These are phyloP conservation scores for Coturnix japonica DNA, from an alignment of 2,113 vertebrate species.

Conservation along the genomic window DNA sequence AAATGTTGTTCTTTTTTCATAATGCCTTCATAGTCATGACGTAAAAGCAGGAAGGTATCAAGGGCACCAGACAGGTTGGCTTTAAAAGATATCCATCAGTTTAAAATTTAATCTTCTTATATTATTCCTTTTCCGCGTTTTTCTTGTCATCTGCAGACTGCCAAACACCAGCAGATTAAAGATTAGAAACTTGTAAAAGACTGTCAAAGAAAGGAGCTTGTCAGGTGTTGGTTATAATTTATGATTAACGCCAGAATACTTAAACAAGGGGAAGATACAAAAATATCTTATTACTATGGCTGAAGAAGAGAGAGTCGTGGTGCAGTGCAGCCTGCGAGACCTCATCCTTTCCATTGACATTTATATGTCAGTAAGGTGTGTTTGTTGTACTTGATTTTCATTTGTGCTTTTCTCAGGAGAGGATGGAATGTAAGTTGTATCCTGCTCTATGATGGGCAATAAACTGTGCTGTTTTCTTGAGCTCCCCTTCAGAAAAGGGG, in stretches of 20 bases:
- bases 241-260: background rate
- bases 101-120: background rate
- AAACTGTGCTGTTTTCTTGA: background rate
- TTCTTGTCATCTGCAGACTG: accelerated
- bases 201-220: background rate
- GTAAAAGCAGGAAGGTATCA: background rate
- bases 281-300: background rate
- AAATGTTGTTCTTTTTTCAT: background rate
- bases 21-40: background rate
- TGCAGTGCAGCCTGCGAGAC: background rate
- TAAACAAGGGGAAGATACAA: background rate
- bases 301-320: background rate
- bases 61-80: background rate
- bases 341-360: background rate
- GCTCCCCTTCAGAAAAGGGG: background rate
- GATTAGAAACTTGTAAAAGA: background rate
- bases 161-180: background rate
- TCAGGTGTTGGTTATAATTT: background rate
- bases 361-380: background rate
- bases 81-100: background rate
- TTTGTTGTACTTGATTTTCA: background rate
- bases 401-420: background rate
- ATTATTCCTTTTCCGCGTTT: background rate
- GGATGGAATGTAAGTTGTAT: background rate
- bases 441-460: accelerated